Evolutionary conservation across 2,113 vertebrate species (phyloP).

Genomic region (Eublepharis macularius): DNA sequence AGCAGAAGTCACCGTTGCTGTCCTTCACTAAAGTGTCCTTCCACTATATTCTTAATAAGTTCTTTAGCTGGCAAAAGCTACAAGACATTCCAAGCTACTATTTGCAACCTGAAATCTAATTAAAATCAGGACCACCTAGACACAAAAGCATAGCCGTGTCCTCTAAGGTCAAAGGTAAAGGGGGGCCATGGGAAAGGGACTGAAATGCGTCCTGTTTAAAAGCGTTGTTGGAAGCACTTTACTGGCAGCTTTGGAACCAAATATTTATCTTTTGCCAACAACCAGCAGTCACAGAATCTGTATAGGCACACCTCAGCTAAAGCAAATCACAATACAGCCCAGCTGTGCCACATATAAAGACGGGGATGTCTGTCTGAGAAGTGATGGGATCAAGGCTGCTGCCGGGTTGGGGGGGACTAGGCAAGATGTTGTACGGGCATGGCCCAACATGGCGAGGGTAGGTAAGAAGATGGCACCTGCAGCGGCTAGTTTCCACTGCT

Average conservation of each 20-base stretch:
- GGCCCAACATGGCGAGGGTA: too few relatives aligned
- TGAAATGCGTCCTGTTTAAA: slow-evolving; percentile 35
- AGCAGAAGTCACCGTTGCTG: slow-evolving; percentile 9
- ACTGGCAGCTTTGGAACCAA: not conserved
- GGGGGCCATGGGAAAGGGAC: slow-evolving; percentile 37
- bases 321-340: not conserved
- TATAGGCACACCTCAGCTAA: not conserved
- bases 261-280: not conserved
- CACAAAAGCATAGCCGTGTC: not conserved
- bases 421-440: too few relatives aligned
- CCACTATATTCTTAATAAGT: not conserved
- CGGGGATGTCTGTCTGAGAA: not conserved
- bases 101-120: slow-evolving; percentile 25
- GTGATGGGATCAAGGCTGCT: not conserved
- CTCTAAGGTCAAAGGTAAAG: slow-evolving; percentile 34
- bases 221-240: not conserved
- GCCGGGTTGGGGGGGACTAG: too few relatives aligned
- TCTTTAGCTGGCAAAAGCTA: not conserved
- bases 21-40: fast-evolving
- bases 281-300: too few relatives aligned
- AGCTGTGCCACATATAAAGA: not conserved
- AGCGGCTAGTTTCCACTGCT: too few relatives aligned
- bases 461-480: too few relatives aligned
- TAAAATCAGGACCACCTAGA: slow-evolving; percentile 29
- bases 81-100: slow-evolving; percentile 26